Conservation (phyloP, 2,797 vertebrate species). For the Dicrostonyx torquatus region DNA sequence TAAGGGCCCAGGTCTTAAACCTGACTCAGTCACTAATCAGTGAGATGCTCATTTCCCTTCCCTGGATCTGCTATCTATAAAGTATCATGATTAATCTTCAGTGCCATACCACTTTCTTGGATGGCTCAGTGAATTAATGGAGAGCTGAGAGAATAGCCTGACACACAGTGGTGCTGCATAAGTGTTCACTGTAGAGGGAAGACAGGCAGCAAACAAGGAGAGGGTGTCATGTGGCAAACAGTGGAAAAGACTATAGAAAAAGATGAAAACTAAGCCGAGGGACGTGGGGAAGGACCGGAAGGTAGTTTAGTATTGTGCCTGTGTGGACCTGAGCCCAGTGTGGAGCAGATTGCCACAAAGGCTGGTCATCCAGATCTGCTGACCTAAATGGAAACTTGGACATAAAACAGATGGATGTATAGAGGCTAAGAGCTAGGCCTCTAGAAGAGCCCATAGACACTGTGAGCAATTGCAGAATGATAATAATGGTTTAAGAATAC, state of each 20-base stretch:
- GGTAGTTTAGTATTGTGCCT: not conserved
- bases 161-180: not conserved
- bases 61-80: not conserved
- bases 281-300: not conserved
- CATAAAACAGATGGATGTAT: not conserved
- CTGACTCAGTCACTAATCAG: not conserved
- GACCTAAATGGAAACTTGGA: not conserved
- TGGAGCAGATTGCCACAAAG: not conserved
- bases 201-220: not conserved
- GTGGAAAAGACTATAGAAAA: not conserved
- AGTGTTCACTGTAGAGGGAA: not conserved
- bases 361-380: not conserved
- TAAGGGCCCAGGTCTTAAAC: not conserved
- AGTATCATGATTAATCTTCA: not conserved
- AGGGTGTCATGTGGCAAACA: not conserved
- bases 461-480: constrained; percentile 33
- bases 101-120: not conserved
- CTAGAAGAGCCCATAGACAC: not conserved
- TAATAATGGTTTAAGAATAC: constrained; percentile 51
- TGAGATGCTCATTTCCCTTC: not conserved
- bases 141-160: not conserved
- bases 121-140: not conserved
- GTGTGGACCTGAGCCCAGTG: not conserved
- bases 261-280: not conserved
- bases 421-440: not conserved